These are phyloP conservation scores for Odontomachus brunneus DNA, from an alignment of 1,140 invertebrate species.

Conservation along the genomic window DNA sequence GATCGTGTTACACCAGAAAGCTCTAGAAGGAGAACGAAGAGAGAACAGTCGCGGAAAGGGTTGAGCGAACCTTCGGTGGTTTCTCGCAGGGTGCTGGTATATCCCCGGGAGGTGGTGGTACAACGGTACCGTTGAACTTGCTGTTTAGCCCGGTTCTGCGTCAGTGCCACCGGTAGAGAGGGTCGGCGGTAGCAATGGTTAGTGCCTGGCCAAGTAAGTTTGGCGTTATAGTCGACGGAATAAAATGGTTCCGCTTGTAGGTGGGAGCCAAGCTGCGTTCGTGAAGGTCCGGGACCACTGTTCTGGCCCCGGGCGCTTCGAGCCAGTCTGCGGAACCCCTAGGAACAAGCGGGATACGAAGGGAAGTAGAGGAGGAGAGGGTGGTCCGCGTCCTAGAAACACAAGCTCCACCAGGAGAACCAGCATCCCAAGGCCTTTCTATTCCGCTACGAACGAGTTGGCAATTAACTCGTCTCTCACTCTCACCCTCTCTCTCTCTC, in stretches of 20 bases:
- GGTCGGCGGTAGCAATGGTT: constrained; percentile 68
- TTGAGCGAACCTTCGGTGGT: constrained; percentile 65
- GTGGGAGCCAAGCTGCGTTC: constrained; percentile 73
- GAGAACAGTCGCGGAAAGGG: constrained; percentile 62
- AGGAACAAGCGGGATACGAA: constrained; percentile 72
- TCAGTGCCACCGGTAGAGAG: constrained; percentile 62
- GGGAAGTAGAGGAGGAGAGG: constrained; percentile 63
- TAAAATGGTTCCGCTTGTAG: constrained; percentile 77
- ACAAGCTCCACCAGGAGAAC: constrained; percentile 72
- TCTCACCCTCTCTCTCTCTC: constrained; percentile 32
- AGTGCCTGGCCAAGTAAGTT: constrained; percentile 78
- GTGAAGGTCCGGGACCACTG: constrained; percentile 69
- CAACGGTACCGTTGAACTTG: constrained; percentile 75
- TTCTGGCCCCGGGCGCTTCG: constrained; percentile 76
- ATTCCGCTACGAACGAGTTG: constrained; percentile 69
- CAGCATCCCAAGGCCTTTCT: constrained; percentile 69
- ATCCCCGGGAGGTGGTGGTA: constrained; percentile 68
- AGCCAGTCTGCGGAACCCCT: constrained; percentile 67
- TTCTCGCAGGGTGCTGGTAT: constrained; percentile 60
- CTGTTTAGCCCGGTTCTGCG: constrained; percentile 75
- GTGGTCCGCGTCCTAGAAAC: constrained; percentile 71
- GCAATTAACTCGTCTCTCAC: constrained; percentile 72
- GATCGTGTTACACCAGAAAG: constrained; percentile 1
- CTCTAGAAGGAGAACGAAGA: constrained; percentile 57
- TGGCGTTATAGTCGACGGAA: constrained; percentile 80